Evolutionary conservation across 2,888 invertebrate species (phyloP).

Genomic region (Augiades crinisus): DNA sequence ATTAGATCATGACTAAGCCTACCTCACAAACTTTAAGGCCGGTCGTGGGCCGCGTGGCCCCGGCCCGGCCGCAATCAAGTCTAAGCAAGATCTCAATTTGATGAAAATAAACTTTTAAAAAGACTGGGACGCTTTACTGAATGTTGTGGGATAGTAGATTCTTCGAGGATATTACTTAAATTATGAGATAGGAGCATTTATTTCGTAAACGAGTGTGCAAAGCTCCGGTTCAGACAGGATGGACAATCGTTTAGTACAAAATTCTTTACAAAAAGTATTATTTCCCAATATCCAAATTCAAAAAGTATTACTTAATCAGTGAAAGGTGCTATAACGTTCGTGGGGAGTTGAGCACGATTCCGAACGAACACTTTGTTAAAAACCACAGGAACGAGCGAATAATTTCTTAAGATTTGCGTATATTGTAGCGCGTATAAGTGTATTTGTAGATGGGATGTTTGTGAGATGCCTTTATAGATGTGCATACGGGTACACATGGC

Average conservation of each 20-base stretch:
- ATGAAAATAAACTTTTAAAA: conserved; percentile 80
- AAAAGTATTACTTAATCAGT: conserved; percentile 68
- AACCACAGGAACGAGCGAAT: too few relatives aligned
- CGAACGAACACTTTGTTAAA: conserved; percentile 27
- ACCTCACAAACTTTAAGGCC: conserved; percentile 78
- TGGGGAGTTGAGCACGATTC: conserved; percentile 50
- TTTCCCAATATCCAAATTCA: conserved; percentile 73
- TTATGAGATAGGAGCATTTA: conserved; percentile 79
- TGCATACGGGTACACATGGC: too few relatives aligned
- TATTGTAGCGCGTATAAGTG: too few relatives aligned
- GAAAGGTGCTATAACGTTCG: conserved; percentile 58
- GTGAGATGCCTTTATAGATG: too few relatives aligned
- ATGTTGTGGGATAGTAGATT: conserved; percentile 80
- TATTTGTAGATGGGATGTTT: too few relatives aligned
- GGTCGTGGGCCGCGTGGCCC: conserved; percentile 46
- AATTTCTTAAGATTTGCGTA: too few relatives aligned
- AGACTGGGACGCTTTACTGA: conserved; percentile 82
- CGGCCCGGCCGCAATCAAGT: conserved; percentile 68
- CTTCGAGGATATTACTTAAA: conserved; percentile 79
- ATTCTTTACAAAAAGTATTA: conserved; percentile 74
- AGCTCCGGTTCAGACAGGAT: conserved; percentile 57
- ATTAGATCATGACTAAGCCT: conserved; percentile 81
- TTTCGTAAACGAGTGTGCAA: conserved; percentile 50
- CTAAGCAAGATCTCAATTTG: conserved; percentile 81
- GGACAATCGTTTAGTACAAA: conserved; percentile 74